Evolutionary conservation across 2,888 invertebrate genomes (phyloP), one percentile per base, ranked within the genome.

Genomic region (Lasioglossum malachurum): DNA sequence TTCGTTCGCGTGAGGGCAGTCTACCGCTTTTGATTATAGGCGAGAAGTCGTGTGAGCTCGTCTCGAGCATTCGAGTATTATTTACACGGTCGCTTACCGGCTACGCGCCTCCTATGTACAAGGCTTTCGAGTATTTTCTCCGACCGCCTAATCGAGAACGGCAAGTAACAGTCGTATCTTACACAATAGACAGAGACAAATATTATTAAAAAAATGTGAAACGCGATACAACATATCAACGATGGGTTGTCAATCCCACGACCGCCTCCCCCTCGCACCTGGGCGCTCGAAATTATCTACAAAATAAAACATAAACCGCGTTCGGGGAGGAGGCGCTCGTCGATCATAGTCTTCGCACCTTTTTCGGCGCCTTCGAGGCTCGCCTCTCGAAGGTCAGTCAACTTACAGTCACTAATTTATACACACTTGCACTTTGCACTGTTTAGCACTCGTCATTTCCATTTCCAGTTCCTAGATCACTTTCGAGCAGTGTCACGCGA

Each of bases 51-150:
- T 84, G 85, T 85, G 85, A 46, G 41, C 83, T 80, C n/a, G 4
- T 16, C 12, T 41, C 60, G 49, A 84, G 60, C 64, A 16, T 76
- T 86, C 82, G 81, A 82, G 73, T 80, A 83, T 79, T 91, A 91
- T 93, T 82, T 93, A 93, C 93, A 93, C 81, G 89, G 75, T 91
- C 89, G 87, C 92, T 92, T 93, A 93, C 74, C 80, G 71, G 71
- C 84, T 92, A 92, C 82, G 57, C 74, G 71, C 76, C 75, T 27
- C 38, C n/a, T 91, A 91, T 91, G 82, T 90, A 91, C 89, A 91
- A 74, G 41, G 75, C 44, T 27, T 72, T 78, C 87, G 84, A 87
- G 84, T 86, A 90, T 84, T 87, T 73, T 49, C 72, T 88, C 78
- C 80, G 76, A 23, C 46, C 53, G 71, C 35, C 77, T 44, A 74